Evolutionary conservation across 2,888 invertebrate genomes (phyloP).

Genomic region (Lasioglossum villosulum): DNA sequence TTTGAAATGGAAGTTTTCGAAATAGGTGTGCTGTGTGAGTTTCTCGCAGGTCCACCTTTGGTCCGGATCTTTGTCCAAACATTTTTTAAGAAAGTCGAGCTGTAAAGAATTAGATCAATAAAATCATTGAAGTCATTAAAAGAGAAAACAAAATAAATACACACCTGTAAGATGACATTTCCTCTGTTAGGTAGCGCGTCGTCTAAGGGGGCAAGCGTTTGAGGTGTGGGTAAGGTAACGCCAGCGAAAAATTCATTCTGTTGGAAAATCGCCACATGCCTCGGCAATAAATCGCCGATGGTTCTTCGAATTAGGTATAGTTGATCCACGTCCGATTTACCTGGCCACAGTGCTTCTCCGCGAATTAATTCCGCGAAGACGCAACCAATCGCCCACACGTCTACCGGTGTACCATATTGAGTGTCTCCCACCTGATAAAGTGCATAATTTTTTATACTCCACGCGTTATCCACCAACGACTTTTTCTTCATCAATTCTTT

Average conservation of each 20-base stretch:
- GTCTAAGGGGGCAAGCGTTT: conserved; percentile 93
- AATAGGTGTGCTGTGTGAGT: conserved; percentile 95
- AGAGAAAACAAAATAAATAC: background rate
- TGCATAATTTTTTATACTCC: background rate
- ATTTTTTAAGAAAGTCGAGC: conserved; percentile 89
- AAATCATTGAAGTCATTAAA: background rate
- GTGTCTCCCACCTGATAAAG: conserved; percentile 93
- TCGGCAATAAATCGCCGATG: conserved; percentile 95
- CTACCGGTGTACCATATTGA: conserved; percentile 95
- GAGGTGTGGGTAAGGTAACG: conserved; percentile 96
- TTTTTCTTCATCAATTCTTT: background rate
- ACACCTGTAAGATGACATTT: conserved; percentile 75
- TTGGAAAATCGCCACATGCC: conserved; percentile 98
- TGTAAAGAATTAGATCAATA: conserved; percentile 35
- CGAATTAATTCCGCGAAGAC: conserved; percentile 94
- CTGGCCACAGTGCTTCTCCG: conserved; percentile 98
- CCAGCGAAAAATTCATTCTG: conserved; percentile 98
- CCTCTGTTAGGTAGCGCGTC: conserved; percentile 92
- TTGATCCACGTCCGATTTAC: conserved; percentile 99
- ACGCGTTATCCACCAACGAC: background rate
- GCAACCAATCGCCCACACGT: conserved; percentile 99
- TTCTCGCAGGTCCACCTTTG: conserved; percentile 97
- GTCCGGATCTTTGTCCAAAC: conserved; percentile 97
- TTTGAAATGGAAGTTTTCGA: conserved; percentile 94
- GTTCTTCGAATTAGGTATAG: conserved; percentile 97